Evolutionary conservation across 64 coral and sea anemone species (phyloP), one percentile per base, ranked within the genome.

Genomic region (Cladopsammia gracilis): DNA sequence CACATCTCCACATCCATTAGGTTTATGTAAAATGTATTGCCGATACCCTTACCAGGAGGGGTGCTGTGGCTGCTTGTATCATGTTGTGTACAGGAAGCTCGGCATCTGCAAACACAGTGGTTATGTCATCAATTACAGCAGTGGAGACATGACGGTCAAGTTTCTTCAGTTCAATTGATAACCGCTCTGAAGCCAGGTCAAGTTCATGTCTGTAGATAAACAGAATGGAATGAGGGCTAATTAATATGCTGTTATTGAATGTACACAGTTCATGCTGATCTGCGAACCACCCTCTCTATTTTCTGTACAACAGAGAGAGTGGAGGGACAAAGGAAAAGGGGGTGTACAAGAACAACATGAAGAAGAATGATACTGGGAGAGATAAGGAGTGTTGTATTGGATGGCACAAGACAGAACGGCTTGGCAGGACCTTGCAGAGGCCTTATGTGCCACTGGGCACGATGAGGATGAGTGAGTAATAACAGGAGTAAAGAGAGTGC

Each of bases 121-220:
- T 96, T 14, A 98, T 86, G 11, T 93, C 78, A 80, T 95, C 97
- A 48, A 95, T 72, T 19, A 98, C 90, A 48, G 90, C 94, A 19
- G 88, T 88, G 22, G 97, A 96, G 47, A 98, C 97, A 26, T 93
- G 93, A n/a, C 74, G 94, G 57, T 98, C 97, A 14, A 98, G 90
- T 1, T 48, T 91, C 73, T 95, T 95, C 2, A 98, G 69, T 47
- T 95, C 90, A 62, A 26, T 62, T 23, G 94, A 90, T 58, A 98
- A 59, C 59, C 93, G 89, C 15, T 98, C 94, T 22, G 91, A 91
- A 18, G 82, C 77, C 46, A 88, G 62, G 61, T 98, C 97, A 78
- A 96, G 90, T 56, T 98, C 87, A 88, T 83, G 87, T 71, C 97
- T 98, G 22, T 18, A 68, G 42, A 66, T 49, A 74, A 74, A 86